Percentiles rank a stretch among this genome's conserved stretches.
Conservation (phyloP, 2,113 vertebrate species). For the Chionomys nivalis region DNA sequence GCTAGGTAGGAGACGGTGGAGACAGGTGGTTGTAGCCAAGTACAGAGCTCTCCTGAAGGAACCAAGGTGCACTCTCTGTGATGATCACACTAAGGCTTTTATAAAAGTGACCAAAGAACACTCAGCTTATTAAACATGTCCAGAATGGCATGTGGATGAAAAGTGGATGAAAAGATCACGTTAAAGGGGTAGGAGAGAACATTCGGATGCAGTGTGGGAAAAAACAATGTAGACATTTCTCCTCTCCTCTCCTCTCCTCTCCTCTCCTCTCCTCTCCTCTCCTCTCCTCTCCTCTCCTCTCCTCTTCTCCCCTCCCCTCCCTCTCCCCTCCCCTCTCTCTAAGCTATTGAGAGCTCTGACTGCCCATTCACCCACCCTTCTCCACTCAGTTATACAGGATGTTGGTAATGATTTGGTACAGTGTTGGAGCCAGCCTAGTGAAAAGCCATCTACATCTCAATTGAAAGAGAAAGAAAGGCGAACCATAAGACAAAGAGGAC, state of each 20-base stretch:
- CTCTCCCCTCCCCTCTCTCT: not conserved
- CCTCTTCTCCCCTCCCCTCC: too few relatives aligned
- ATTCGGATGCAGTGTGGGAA: not conserved
- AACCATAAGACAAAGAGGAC: not conserved
- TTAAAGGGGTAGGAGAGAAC: not conserved
- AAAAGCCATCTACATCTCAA: not conserved
- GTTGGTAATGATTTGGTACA: not conserved
- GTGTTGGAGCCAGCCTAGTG: not conserved
- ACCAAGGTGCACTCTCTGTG: accelerated
- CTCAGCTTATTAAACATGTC: not conserved
- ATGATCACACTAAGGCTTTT: not conserved
- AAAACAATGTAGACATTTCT: not conserved
- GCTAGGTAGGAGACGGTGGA: not conserved
- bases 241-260: too few relatives aligned
- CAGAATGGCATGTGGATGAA: not conserved
- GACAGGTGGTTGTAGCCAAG: not conserved
- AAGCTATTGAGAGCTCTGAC: not conserved
- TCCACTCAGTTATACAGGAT: not conserved
- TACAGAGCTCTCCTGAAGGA: not conserved
- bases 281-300: too few relatives aligned
- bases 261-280: too few relatives aligned
- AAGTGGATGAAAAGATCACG: not conserved
- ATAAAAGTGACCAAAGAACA: not conserved
- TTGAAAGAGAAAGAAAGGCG: not conserved
- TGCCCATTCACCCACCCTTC: not conserved